Evolutionary conservation across 2,113 vertebrate species (phyloP).

Genomic region (Neomonachus schauinslandi): DNA sequence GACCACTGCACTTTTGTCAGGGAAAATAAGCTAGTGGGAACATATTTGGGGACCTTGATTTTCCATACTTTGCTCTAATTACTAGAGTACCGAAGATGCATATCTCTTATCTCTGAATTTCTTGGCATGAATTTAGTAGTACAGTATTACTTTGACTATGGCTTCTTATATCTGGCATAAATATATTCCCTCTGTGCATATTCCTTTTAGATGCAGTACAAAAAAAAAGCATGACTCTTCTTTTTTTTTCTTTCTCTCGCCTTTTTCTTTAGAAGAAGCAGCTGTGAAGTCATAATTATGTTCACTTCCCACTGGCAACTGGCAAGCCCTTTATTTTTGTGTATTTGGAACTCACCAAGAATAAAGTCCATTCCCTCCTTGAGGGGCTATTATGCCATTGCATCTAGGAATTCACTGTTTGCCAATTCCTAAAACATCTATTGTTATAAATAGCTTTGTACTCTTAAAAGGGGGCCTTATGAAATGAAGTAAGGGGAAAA

Average conservation of each 20-base stretch:
- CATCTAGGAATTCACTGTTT: conserved; percentile 66
- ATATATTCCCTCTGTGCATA: conserved; percentile 77
- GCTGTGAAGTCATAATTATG: conserved; percentile 81
- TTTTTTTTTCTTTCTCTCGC: conserved; percentile 64
- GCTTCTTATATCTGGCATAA: conserved; percentile 72
- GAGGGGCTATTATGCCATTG: conserved; percentile 62
- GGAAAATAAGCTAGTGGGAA: neutral
- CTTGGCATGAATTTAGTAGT: conserved; percentile 69
- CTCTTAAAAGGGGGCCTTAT: neutral
- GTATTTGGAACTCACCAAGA: conserved; percentile 72
- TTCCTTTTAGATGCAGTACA: conserved; percentile 72
- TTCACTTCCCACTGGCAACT: conserved; percentile 76
- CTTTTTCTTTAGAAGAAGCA: conserved; percentile 81
- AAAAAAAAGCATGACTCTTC: conserved; percentile 71
- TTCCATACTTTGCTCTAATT: conserved; percentile 40
- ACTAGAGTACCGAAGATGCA: neutral
- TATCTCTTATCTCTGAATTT: conserved; percentile 41
- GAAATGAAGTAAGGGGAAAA: conserved; percentile 31
- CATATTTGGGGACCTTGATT: neutral
- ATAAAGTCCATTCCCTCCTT: conserved; percentile 73
- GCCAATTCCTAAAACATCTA: conserved; percentile 67
- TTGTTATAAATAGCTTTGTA: conserved; percentile 64
- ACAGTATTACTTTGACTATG: conserved; percentile 66
- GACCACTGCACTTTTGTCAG: neutral
- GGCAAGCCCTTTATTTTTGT: conserved; percentile 74